These are phyloP conservation scores for Rhodinocichla rosea DNA, from an alignment of 2,113 vertebrate species.

Conservation along the genomic window DNA sequence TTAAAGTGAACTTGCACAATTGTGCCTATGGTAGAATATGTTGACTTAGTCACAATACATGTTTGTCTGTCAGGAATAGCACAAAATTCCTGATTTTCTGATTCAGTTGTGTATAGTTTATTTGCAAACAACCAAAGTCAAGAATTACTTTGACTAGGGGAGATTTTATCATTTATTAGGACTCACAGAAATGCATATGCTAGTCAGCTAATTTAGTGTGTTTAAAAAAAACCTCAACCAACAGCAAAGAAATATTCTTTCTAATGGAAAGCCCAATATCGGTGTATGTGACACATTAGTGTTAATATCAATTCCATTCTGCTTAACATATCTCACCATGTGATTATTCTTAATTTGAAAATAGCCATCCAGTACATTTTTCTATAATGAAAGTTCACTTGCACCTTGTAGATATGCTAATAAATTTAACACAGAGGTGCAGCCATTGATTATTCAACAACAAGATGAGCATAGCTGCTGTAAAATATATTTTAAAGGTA, in stretches of 20 bases:
- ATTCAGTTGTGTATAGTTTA: not conserved
- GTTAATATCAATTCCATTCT: constrained; percentile 32
- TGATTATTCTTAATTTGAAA: constrained; percentile 58
- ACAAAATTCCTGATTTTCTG: constrained; percentile 10
- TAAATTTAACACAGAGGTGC: constrained; percentile 49
- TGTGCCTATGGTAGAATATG: not conserved
- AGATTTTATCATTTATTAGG: not conserved
- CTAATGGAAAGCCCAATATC: not conserved
- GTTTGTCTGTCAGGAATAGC: not conserved
- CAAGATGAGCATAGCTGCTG: constrained; percentile 28
- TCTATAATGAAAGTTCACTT: constrained; percentile 43
- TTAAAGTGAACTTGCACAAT: not conserved
- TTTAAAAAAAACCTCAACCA: not conserved
- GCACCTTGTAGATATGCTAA: constrained; percentile 48
- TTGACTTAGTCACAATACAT: not conserved
- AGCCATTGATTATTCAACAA: constrained; percentile 52
- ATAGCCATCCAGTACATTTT: constrained; percentile 28
- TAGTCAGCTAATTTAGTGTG: not conserved
- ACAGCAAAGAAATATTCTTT: not conserved
- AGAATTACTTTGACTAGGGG: not conserved
- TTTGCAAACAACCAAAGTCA: not conserved
- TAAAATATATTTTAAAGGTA: constrained; percentile 50
- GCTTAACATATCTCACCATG: constrained; percentile 19
- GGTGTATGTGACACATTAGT: constrained; percentile 41
- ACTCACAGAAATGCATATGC: not conserved